Base-by-base conservation (phyloP, 2,113 vertebrate species). In the Sialia sialis region DNA sequence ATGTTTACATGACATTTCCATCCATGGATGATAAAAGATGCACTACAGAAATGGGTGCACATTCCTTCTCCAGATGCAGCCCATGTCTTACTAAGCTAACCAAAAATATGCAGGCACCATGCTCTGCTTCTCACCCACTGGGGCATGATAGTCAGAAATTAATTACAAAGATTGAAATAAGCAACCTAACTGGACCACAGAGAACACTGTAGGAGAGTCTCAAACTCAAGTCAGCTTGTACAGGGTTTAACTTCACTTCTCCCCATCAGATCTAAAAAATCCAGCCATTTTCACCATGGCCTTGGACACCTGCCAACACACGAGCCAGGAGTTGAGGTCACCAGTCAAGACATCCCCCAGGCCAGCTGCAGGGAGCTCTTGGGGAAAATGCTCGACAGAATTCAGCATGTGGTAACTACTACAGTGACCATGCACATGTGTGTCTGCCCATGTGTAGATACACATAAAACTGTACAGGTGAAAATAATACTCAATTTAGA, bases 391-490 rank as follows among this genome's bases (percentile, higher is more conserved):
- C 55, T 44, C 67, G 18, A 25, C 43, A 26, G 63, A 16, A 29
- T 39, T 55, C 34, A 4, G 44, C 76, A 89, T 0, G 0, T 4
- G 3, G 43, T 2, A 90, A 41, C 30, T 86, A 25, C 46, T 34
- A 49, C 25, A 52, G 41, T 2, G 29, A 62, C 49, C 7, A 7
- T 1, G 9, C 1, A 2, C 23, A 13, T 0, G 0, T 1, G 0
- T 49, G 49, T 44, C 55, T 70, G 29, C 20, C 15, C 48, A 7
- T 1, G 4, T 8, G 18, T 7, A 46, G 7, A 4, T 5, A 39
- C 18, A 54, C 1, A 25, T 5, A 64, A 52, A 90, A 27, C 21
- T 8, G 9, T 11, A 44, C 55, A 74, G 18, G 32, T 36, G 46
- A 70, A 88, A 93, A 38, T 18, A 66, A 16, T 8, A 58, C 3